Evolutionary conservation across 2,113 vertebrate species (phyloP).

Genomic region (Acinonyx jubatus): DNA sequence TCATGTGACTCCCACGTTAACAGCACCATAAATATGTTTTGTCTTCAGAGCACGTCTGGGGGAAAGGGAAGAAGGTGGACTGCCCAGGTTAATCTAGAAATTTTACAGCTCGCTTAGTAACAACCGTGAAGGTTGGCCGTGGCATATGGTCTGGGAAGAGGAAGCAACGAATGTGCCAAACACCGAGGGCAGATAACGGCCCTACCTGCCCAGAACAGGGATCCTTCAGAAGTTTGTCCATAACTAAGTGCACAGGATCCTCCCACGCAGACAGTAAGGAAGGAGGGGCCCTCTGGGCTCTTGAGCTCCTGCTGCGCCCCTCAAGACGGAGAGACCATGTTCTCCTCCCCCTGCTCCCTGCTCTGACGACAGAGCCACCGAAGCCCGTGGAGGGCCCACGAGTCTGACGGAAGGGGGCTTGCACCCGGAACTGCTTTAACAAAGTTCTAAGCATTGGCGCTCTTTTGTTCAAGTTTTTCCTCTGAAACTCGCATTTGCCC

Average conservation of each 20-base stretch:
- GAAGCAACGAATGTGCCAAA: background rate
- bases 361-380: background rate
- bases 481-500: background rate
- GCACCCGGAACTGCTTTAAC: slow-evolving; percentile 57
- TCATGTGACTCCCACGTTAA: slow-evolving; percentile 49
- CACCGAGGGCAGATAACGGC: background rate
- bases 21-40: slow-evolving; percentile 54
- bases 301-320: slow-evolving; percentile 21
- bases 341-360: background rate
- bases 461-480: slow-evolving; percentile 63
- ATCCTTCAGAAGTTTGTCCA: background rate
- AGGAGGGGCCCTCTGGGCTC: slow-evolving; percentile 31
- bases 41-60: background rate
- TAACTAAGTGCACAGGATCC: slow-evolving; percentile 40
- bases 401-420: slow-evolving; percentile 42
- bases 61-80: background rate
- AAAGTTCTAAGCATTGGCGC: slow-evolving; percentile 54
- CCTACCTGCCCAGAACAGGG: background rate
- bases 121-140: background rate
- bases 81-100: background rate
- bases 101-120: background rate
- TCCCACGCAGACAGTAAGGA: slow-evolving; percentile 44
- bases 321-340: background rate
- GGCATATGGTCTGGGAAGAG: background rate
- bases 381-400: slow-evolving; percentile 39